phyloP scores from a whole-genome alignment of 2,797 vertebrate species.

The Sebastiscus albofasciatus region DNA sequence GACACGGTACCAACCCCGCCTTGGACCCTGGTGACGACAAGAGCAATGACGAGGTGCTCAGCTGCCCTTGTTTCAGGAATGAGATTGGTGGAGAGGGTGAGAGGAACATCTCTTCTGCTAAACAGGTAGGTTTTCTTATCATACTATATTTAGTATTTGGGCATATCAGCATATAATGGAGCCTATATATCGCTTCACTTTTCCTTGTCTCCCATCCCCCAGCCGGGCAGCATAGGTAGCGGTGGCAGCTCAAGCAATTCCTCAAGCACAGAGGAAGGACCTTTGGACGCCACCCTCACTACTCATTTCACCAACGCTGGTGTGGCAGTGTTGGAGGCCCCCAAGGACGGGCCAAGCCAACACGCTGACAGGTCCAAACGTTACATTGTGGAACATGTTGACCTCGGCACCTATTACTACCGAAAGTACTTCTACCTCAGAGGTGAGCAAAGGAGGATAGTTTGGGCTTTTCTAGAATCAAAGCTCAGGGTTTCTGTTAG shows the following conservation, averaged over 20 bases:
- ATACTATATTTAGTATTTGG: too few species aligned
- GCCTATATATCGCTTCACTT: not conserved
- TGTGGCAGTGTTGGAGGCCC: conserved; percentile 93
- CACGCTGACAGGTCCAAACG: conserved; percentile 93
- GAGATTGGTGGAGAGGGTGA: conserved; percentile 97
- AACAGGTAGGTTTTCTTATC: conserved; percentile 70
- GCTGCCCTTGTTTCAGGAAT: conserved; percentile 98
- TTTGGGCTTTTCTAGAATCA: not conserved
- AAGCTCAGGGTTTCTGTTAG: too few species aligned
- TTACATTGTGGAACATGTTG: conserved; percentile 96
- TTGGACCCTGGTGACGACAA: conserved; percentile 98
- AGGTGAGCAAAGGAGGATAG: conserved; percentile 83
- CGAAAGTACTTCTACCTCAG: conserved; percentile 97
- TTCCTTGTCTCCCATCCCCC: conserved; percentile 13
- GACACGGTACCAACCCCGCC: conserved; percentile 73
- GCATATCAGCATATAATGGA: too few species aligned
- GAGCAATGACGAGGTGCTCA: conserved; percentile 97
- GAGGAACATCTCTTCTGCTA: conserved; percentile 92
- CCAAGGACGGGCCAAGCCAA: conserved; percentile 91
- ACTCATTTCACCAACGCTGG: conserved; percentile 96
- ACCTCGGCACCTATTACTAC: conserved; percentile 96
- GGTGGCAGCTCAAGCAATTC: conserved; percentile 90
- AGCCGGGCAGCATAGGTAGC: conserved; percentile 89
- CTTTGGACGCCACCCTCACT: conserved; percentile 90
- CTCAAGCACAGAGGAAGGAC: conserved; percentile 88